These are phyloP conservation scores for Trachelus iudaicus DNA, from an alignment of 2,888 invertebrate genomes.

Conservation along the genomic window DNA sequence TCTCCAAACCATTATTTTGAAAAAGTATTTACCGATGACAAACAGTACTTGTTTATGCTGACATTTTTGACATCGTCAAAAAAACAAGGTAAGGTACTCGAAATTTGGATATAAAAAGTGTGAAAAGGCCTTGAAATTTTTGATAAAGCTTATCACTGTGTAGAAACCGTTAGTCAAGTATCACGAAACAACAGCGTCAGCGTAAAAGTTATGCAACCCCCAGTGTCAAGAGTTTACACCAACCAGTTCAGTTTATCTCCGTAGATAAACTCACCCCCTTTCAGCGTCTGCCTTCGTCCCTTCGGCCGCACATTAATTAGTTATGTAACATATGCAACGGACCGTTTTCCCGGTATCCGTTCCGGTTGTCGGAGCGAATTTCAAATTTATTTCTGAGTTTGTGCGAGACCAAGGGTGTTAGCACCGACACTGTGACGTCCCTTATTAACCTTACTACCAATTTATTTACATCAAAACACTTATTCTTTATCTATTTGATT, in stretches of 20 bases:
- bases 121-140: neutral
- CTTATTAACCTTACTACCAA: neutral
- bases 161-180: neutral
- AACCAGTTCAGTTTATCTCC: neutral
- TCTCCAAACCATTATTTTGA: neutral
- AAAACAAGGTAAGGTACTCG: neutral
- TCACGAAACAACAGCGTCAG: neutral
- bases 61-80: neutral
- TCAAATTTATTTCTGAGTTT: conserved; percentile 10
- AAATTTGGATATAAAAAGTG: neutral
- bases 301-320: conserved; percentile 9
- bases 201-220: neutral
- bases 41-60: neutral
- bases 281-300: conserved; percentile 1
- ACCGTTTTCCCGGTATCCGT: conserved; percentile 9
- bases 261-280: neutral
- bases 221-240: neutral
- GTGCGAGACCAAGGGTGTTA: neutral
- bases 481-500: neutral
- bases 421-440: neutral
- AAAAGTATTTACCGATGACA: neutral
- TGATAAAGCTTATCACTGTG: neutral
- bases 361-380: conserved; percentile 8
- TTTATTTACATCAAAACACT: neutral
- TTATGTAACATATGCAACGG: conserved; percentile 17